These are phyloP conservation scores for Sycophila sp. DNA, from an alignment of 1,140 invertebrate species.

Conservation along the genomic window DNA sequence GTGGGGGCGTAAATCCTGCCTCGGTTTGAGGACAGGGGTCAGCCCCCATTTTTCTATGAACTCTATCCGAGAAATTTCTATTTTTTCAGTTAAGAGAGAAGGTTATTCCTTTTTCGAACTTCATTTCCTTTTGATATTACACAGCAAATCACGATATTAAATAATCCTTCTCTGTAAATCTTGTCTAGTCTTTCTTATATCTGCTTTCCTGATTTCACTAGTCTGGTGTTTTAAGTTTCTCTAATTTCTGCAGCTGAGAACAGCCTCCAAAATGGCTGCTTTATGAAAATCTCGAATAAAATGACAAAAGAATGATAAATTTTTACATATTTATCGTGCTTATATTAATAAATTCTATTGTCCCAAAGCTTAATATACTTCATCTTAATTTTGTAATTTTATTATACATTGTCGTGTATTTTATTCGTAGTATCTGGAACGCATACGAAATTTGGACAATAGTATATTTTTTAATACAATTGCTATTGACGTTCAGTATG, in stretches of 20 bases:
- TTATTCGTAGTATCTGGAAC: too few relatives aligned
- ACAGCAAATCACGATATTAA: constrained; percentile 49
- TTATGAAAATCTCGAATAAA: neutral
- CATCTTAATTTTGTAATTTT: too few relatives aligned
- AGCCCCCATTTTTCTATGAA: constrained; percentile 95
- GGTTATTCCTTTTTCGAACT: constrained; percentile 65
- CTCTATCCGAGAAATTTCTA: constrained; percentile 95
- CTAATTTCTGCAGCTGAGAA: constrained; percentile 42
- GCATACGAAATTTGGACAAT: too few relatives aligned
- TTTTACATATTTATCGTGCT: too few relatives aligned
- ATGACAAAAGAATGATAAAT: too few relatives aligned
- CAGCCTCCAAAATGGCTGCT: constrained; percentile 51
- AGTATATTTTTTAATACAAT: too few relatives aligned
- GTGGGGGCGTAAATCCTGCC: constrained; percentile 87
- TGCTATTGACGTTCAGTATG: too few relatives aligned
- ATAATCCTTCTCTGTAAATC: constrained; percentile 36
- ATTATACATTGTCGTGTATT: too few relatives aligned
- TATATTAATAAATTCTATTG: too few relatives aligned
- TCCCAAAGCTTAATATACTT: too few relatives aligned
- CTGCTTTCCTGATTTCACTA: constrained; percentile 29
- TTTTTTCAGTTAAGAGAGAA: constrained; percentile 68
- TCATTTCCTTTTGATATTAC: constrained; percentile 60
- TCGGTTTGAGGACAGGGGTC: constrained; percentile 93
- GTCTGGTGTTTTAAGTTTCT: constrained; percentile 20
- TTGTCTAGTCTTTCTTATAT: constrained; percentile 35